Conservation (phyloP, 2,888 invertebrate genomes). For the Machimus atricapillus region DNA sequence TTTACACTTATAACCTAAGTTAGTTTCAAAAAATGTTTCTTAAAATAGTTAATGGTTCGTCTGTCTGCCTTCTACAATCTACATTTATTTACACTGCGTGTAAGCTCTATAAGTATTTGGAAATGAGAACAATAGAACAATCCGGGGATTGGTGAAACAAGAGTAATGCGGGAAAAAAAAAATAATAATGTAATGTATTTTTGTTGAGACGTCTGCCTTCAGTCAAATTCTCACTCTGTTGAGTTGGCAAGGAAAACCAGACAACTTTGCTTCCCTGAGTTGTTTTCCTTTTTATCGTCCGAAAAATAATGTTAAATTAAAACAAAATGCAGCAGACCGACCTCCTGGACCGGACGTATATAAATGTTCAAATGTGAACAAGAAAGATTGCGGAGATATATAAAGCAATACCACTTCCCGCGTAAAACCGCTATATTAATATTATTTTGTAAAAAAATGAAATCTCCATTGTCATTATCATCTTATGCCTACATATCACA, state of each 20-base stretch:
- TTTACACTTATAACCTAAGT: not conserved
- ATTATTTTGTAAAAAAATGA: conserved; percentile 18
- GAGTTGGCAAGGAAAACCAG: not conserved
- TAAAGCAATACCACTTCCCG: not conserved
- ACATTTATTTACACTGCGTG: not conserved
- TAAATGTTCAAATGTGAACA: not conserved
- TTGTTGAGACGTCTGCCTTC: not conserved
- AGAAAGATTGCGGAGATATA: not conserved
- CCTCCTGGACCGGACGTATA: not conserved
- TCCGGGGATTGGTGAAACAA: not conserved
- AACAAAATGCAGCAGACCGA: not conserved
- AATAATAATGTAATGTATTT: not conserved
- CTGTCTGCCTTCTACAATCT: conserved; percentile 17
- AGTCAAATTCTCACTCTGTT: not conserved
- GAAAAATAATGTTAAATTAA: not conserved
- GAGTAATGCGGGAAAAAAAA: not conserved
- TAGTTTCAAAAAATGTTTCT: not conserved
- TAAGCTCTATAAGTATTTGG: not conserved
- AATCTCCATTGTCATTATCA: not conserved
- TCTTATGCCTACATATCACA: conserved; percentile 45
- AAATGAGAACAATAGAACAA: not conserved
- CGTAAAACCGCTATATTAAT: not conserved
- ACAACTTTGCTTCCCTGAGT: not conserved
- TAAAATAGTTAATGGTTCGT: conserved; percentile 34
- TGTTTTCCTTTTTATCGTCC: not conserved